Conservation (phyloP, 2,113 vertebrate genomes). For the Myrmecophaga tridactyla region DNA sequence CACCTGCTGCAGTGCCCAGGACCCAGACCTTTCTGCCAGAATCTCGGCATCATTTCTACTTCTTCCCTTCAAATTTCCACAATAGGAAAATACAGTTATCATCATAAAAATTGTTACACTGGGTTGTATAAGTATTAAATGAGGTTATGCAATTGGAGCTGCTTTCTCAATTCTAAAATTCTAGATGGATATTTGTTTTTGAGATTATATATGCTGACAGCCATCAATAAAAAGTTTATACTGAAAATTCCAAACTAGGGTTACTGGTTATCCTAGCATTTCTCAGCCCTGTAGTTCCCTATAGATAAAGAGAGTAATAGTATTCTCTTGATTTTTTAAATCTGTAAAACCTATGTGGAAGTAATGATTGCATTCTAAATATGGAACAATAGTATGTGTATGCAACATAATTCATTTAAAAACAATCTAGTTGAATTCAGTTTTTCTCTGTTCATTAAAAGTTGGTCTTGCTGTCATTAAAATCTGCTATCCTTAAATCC, state of each 20-base stretch:
- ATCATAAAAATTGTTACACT: not conserved
- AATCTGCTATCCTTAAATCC: not conserved
- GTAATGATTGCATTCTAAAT: not conserved
- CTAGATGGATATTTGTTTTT: not conserved
- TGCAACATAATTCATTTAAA: not conserved
- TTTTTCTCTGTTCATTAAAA: conserved; percentile 10
- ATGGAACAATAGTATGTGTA: not conserved
- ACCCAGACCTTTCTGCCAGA: not conserved
- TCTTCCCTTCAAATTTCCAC: not conserved
- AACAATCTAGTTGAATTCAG: not conserved
- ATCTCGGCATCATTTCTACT: not conserved
- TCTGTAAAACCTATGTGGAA: not conserved
- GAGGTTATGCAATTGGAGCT: not conserved
- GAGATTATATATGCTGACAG: not conserved
- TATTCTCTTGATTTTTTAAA: not conserved
- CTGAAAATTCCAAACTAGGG: not conserved
- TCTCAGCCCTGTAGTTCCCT: not conserved
- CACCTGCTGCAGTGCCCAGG: not conserved
- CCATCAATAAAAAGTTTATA: not conserved
- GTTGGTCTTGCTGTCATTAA: not conserved
- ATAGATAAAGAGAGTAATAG: not conserved
- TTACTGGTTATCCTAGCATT: not conserved
- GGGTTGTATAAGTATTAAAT: not conserved
- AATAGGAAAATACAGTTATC: not conserved
- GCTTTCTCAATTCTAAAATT: not conserved